Evolutionary conservation across 2,113 vertebrate genomes (phyloP).

Genomic region (Rhinolophus sinicus): DNA sequence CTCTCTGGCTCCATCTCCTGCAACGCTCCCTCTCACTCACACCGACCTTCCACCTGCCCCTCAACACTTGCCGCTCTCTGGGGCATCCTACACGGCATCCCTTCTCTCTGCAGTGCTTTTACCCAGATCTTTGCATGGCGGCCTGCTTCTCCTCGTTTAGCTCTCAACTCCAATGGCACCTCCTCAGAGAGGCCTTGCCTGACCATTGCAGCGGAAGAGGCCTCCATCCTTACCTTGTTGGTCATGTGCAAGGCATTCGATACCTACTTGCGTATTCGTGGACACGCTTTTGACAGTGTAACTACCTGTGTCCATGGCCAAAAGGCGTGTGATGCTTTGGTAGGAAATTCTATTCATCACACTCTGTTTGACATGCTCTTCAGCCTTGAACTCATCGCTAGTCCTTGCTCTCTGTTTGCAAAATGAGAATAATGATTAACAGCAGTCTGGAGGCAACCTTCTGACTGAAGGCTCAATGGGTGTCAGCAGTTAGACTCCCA

Average conservation of each 20-base stretch:
- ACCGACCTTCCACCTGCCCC: not conserved
- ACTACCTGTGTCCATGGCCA: constrained; percentile 19
- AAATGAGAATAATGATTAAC: constrained; percentile 52
- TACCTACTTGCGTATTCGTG: not conserved
- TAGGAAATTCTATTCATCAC: constrained; percentile 42
- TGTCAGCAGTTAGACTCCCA: not conserved
- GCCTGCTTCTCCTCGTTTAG: not conserved
- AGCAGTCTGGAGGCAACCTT: not conserved
- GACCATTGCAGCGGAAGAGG: not conserved
- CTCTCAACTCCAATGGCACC: not conserved
- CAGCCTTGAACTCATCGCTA: constrained; percentile 31
- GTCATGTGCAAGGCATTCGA: not conserved
- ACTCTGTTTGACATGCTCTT: constrained; percentile 21
- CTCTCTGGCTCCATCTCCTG: not conserved
- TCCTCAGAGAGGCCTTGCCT: not conserved
- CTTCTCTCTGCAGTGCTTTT: not conserved
- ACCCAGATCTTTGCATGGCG: not conserved
- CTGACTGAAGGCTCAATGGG: not conserved
- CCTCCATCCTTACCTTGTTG: not conserved
- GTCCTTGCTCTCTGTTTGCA: constrained; percentile 17
- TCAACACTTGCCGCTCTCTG: not conserved
- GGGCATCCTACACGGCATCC: not conserved
- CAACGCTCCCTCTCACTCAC: not conserved
- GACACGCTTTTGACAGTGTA: not conserved
- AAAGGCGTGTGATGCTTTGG: constrained; percentile 12